A percentile compares a stretch with the other conserved stretches of the same genome.
Conservation (phyloP, 1,140 invertebrate genomes). For the Sycobia sp. region DNA sequence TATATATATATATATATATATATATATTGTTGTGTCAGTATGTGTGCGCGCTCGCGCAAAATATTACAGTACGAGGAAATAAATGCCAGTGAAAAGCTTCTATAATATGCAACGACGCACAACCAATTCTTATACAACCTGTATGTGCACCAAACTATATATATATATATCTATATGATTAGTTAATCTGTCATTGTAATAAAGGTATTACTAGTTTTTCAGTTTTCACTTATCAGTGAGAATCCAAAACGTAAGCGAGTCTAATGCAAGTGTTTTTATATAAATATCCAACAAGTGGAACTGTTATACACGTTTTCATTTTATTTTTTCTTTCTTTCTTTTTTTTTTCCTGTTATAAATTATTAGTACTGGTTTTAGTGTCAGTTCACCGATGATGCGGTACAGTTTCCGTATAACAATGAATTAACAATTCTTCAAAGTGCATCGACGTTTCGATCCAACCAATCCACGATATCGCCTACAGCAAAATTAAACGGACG, state of each 20-base stretch:
- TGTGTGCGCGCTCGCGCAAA: too few relatives aligned
- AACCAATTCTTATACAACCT: constrained; percentile 61
- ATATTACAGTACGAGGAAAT: constrained; percentile 36
- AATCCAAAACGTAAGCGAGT: constrained; percentile 33
- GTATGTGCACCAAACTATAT: constrained; percentile 49
- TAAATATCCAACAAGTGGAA: constrained; percentile 26
- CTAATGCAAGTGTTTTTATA: constrained; percentile 12
- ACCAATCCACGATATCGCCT: too few relatives aligned
- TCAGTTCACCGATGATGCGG: constrained; percentile 15
- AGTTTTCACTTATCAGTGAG: background rate
- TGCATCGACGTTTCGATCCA: too few relatives aligned
- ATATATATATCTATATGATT: constrained; percentile 39
- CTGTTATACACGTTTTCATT: constrained; percentile 4
- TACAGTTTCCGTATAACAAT: background rate
- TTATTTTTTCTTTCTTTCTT: background rate
- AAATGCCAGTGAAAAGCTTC: constrained; percentile 45
- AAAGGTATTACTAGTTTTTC: too few relatives aligned
- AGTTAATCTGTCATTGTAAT: constrained; percentile 1
- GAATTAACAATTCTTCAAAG: background rate
- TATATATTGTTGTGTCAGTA: too few relatives aligned
- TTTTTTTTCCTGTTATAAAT: constrained; percentile 8
- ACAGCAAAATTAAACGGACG: too few relatives aligned
- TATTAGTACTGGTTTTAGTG: constrained; percentile 27
- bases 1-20: too few relatives aligned
- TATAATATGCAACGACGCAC: constrained; percentile 58